phyloP scores from a whole-genome alignment of 2,113 vertebrate species.

The Trematocara zebra region DNA sequence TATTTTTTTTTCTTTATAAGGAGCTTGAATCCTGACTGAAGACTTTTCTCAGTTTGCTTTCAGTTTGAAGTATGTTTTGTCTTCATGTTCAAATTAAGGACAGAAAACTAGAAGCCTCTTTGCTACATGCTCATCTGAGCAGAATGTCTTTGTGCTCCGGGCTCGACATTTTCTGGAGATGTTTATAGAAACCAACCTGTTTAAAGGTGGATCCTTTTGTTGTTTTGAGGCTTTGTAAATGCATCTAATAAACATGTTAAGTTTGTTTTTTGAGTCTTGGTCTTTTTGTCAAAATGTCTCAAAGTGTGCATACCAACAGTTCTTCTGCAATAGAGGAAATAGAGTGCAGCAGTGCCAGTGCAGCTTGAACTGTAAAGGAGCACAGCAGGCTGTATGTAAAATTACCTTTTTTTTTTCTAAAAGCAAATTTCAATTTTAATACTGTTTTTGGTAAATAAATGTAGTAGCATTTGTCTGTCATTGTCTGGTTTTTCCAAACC shows the following conservation, averaged over 20 bases:
- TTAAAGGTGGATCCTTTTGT: not conserved
- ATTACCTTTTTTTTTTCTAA: not conserved
- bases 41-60: not conserved
- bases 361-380: not conserved
- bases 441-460: not conserved
- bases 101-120: not conserved
- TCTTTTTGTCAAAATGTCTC: not conserved
- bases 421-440: not conserved
- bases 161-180: not conserved
- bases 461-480: not conserved
- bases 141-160: not conserved
- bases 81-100: not conserved
- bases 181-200: not conserved
- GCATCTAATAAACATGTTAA: conserved; percentile 54
- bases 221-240: conserved; percentile 31
- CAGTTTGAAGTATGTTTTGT: not conserved
- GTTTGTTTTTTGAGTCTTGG: not conserved
- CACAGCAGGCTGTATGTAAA: not conserved
- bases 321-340: not conserved
- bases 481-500: not conserved
- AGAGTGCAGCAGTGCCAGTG: not conserved
- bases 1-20: not conserved
- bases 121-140: not conserved
- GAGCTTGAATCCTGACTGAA: not conserved
- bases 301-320: not conserved